phyloP scores from a whole-genome alignment of 2,888 invertebrate genomes.

The Stenchaetothrips biformis region DNA sequence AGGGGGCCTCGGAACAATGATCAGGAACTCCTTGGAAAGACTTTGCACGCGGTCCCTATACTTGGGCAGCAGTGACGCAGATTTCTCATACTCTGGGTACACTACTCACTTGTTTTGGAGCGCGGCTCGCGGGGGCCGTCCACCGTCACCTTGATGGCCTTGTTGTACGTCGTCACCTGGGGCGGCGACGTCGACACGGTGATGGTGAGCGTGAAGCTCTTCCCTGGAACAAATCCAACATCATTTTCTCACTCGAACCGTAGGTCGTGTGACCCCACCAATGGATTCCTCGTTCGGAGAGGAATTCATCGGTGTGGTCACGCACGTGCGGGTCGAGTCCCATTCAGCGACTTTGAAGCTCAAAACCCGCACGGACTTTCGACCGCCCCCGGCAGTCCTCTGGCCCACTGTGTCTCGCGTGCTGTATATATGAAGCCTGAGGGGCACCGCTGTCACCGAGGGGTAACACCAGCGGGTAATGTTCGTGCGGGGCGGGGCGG shows the following conservation, averaged over 20 bases:
- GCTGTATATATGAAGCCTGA: neutral
- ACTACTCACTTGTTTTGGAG: conserved; percentile 81
- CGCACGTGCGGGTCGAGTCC: no score
- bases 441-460: conserved; percentile 21
- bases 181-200: conserved; percentile 89
- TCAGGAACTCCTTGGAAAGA: no score
- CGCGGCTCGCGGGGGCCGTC: conserved; percentile 95
- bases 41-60: no score
- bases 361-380: no score
- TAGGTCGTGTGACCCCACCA: no score
- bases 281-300: no score
- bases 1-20: neutral
- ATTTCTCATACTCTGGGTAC: conserved; percentile 35
- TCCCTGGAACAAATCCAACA: conserved; percentile 63
- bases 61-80: no score
- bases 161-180: conserved; percentile 93
- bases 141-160: conserved; percentile 96
- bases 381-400: no score
- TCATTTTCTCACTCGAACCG: no score
- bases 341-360: no score
- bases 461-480: conserved; percentile 9
- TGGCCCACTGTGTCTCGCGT: no score
- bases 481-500: neutral
- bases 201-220: conserved; percentile 95
- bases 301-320: no score